phyloP scores from a whole-genome alignment of 92 coral and sea anemone genomes.

The Siderastrea radians region DNA sequence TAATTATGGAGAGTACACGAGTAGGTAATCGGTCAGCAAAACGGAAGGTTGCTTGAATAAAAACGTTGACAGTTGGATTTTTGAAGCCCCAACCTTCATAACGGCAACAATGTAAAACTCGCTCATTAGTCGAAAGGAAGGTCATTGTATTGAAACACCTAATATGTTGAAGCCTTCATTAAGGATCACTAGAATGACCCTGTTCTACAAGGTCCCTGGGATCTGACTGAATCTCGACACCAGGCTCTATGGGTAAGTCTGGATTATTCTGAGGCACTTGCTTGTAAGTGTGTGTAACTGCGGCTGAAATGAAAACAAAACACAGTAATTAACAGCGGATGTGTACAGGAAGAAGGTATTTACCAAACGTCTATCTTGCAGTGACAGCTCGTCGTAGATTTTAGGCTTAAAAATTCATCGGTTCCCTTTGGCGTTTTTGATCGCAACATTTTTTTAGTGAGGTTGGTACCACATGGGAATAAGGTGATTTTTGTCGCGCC shows the following conservation, averaged over 20 bases:
- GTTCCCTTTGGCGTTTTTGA: too few relatives aligned
- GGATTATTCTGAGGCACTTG: constrained; percentile 83
- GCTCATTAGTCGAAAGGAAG: neutral
- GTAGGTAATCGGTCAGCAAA: too few relatives aligned
- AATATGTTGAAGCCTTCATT: constrained; percentile 18
- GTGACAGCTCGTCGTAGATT: too few relatives aligned
- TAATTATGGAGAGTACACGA: too few relatives aligned
- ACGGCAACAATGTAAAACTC: neutral
- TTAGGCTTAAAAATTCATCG: too few relatives aligned
- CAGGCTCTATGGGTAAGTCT: constrained; percentile 21
- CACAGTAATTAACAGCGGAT: neutral
- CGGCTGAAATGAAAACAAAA: constrained; percentile 25
- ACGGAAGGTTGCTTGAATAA: too few relatives aligned
- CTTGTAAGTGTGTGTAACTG: constrained; percentile 76
- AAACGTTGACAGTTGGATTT: neutral
- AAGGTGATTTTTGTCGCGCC: too few relatives aligned
- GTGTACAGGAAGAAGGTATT: too few relatives aligned
- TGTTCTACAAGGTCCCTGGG: constrained; percentile 45
- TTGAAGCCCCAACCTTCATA: neutral
- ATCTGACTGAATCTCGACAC: constrained; percentile 47
- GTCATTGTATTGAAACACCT: constrained; percentile 1
- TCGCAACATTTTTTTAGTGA: too few relatives aligned
- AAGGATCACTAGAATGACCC: constrained; percentile 39
- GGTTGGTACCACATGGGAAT: too few relatives aligned
- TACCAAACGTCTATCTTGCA: too few relatives aligned